Evolutionary conservation across 2,113 vertebrate species (phyloP), one percentile per base, ranked within the genome.

Genomic region (Nibea albiflora): DNA sequence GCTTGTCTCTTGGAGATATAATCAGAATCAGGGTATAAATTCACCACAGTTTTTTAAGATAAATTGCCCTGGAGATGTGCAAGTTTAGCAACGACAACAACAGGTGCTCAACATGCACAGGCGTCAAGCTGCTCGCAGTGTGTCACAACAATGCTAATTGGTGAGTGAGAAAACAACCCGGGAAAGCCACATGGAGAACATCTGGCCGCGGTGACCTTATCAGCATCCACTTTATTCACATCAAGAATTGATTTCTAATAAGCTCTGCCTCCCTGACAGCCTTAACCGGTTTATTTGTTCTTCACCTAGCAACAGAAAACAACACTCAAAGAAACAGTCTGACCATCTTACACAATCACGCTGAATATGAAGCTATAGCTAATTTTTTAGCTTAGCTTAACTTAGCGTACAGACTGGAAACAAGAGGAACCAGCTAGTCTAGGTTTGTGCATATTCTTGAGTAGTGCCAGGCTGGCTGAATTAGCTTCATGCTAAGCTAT

Each of bases 51-150:
- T 11, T 9, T 39, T 39, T 39, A 35, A 78, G 69, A 52, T 16
- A 57, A 63, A 83, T 53, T 68, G 42, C 47, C 65, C 76, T 3
- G 26, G 84, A 85, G 86, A 84, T 81, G 65, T 22, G 49, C 47
- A 35, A 28, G 42, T 81, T 78, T 64, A 62, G 52, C 10, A 60
- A 2, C 12, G 62, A 3, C 11, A 77, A 50, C 64, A 61, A 20
- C 72, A 50, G 67, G 57, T 60, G 14, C 5, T 57, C 66, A n/a
- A 31, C 44, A 44, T 56, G 19, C 24, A 3, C 76, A 17, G 76
- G 24, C 19, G 15, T 58, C 63, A 7, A 28, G 64, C 73, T 20
- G 26, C 35, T 26, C 7, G 28, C 39, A 16, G 73, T 63, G 50
- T 47, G 61, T 80, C 80, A 68, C 50, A 57, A 58, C 73, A 65